Evolutionary conservation across 2,797 vertebrate species (phyloP).

Genomic region (Erithacus rubecula): DNA sequence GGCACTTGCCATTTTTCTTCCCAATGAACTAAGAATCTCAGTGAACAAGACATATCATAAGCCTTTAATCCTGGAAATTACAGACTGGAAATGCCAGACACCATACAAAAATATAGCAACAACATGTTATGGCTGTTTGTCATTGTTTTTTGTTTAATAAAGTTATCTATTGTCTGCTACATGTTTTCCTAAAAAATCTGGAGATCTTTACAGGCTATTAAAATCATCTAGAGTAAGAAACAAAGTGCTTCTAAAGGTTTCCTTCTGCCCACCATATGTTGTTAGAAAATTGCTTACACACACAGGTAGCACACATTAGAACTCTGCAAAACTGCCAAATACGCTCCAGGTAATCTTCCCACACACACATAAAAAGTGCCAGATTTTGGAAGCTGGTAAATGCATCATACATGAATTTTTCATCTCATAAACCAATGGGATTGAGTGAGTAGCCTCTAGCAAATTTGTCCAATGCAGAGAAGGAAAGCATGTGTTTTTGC

Average conservation of each 20-base stretch:
- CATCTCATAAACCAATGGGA: not conserved
- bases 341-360: conserved; percentile 23
- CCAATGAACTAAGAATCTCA: not conserved
- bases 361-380: not conserved
- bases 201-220: not conserved
- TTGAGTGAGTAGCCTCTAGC: conserved; percentile 2
- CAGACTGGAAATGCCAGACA: not conserved
- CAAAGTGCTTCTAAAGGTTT: not conserved
- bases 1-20: not conserved
- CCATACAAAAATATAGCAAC: not conserved
- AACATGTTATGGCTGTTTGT: not conserved
- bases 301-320: not conserved
- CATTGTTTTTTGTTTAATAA: not conserved
- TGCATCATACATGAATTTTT: conserved; percentile 33
- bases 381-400: conserved; percentile 22
- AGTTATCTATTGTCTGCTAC: not conserved
- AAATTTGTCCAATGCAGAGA: not conserved
- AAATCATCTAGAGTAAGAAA: not conserved
- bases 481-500: conserved; percentile 3
- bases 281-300: conserved; percentile 24
- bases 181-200: not conserved
- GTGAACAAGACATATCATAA: not conserved
- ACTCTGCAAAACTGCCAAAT: conserved; percentile 20
- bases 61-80: not conserved
- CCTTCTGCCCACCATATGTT: conserved; percentile 6